Evolutionary conservation across 2,797 vertebrate species (phyloP).

Genomic region (Takifugu rubripes): DNA sequence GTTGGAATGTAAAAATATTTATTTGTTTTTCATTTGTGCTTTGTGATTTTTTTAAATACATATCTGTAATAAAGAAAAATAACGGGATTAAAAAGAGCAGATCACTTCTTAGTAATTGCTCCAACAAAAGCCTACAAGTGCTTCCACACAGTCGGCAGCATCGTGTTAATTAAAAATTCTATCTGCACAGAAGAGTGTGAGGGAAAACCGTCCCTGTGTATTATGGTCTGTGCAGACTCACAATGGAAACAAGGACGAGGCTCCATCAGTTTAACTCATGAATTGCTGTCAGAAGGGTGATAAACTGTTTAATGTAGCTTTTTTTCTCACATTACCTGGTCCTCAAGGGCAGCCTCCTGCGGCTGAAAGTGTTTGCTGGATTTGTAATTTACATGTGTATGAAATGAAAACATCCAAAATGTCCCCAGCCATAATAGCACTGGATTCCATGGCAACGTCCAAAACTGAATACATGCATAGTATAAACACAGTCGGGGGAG

Average conservation of each 20-base stretch:
- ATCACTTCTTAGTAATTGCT: conserved; percentile 32
- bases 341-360: background rate
- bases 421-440: no score
- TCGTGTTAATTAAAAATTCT: conserved; percentile 71
- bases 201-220: conserved; percentile 55
- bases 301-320: conserved; percentile 42
- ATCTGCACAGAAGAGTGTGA: conserved; percentile 70
- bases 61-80: background rate
- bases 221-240: conserved; percentile 59
- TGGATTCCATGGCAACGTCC: no score
- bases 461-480: no score
- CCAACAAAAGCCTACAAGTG: conserved; percentile 34
- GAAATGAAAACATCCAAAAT: no score
- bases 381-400: no score
- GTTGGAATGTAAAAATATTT: no score
- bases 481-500: no score
- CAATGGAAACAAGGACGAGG: conserved; percentile 36
- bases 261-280: conserved; percentile 62
- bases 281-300: conserved; percentile 46
- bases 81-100: conserved; percentile 29
- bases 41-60: no score
- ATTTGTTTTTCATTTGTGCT: no score
- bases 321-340: conserved; percentile 27
- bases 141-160: conserved; percentile 58
- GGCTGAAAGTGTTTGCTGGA: background rate